phyloP scores from a whole-genome alignment of 2,888 invertebrate species.

The Mellilla xanthometata region DNA sequence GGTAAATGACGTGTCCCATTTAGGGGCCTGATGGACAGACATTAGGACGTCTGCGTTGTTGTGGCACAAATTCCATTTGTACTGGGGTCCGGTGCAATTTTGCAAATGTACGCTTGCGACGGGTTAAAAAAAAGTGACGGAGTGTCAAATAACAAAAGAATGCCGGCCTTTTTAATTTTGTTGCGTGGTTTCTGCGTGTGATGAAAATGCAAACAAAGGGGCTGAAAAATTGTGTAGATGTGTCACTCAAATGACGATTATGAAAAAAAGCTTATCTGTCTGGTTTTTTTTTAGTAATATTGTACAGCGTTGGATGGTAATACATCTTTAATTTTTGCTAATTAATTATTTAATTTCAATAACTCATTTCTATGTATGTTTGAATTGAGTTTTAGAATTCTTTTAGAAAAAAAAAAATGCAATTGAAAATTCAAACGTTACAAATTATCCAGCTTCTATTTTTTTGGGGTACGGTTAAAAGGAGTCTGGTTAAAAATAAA shows the following conservation, averaged over 20 bases:
- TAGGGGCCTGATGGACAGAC: constrained; percentile 76
- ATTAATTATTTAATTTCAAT: no score
- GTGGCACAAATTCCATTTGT: constrained; percentile 68
- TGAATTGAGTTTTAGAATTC: no score
- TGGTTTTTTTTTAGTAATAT: no score
- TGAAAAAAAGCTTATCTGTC: not conserved
- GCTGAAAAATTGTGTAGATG: not conserved
- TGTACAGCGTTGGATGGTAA: no score
- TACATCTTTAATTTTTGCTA: no score
- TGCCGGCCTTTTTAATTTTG: constrained; percentile 33
- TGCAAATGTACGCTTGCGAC: constrained; percentile 59
- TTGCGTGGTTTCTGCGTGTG: constrained; percentile 25
- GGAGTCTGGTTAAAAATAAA: no score
- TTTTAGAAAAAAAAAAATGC: no score
- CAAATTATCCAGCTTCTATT: no score
- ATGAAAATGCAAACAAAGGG: constrained; percentile 22
- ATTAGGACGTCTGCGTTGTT: constrained; percentile 76
- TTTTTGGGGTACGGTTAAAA: no score
- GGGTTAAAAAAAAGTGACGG: constrained; percentile 62
- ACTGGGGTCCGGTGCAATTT: constrained; percentile 69
- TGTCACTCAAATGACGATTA: not conserved
- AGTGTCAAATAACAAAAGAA: constrained; percentile 57
- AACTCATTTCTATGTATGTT: no score
- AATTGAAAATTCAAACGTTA: no score
- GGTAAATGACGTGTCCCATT: constrained; percentile 77